Base-by-base conservation (phyloP, 2,888 invertebrate species). In the Temnothorax rugatulus region DNA sequence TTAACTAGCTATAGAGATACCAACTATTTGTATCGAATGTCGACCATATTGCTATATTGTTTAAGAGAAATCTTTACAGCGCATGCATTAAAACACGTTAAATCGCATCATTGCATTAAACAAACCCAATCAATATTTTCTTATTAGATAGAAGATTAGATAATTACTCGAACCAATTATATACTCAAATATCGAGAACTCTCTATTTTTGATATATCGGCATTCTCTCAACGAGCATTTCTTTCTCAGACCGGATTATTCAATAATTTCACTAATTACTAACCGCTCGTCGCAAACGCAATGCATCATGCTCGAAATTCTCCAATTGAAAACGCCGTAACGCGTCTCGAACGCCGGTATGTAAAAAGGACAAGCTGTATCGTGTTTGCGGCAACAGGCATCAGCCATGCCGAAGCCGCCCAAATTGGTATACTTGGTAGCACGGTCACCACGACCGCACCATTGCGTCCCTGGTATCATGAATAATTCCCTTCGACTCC, bases 211-310 rank as follows among this genome's bases (percentile, higher is more conserved):
- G 13, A 64, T 15, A 25, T 29, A 68, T 29, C 18, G 11, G 3
- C 15, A 21, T 21, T 73, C 21, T 47, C 29, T 25, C 41, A 11
- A 11, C 21, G 15, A 52, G 8, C 15, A 2, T 21, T 21, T 38
- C 25, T 25, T 25, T 57, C 8, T 7, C 21, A 25, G 25, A 38
- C 3, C 15, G 15, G 7, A 25, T 25, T 38, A 54, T 73, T 41
- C 2, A 57, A 73, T 38, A 74, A 21, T 9, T 38, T 34, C 11
- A 25, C 44, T 52, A 44, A 75, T 63, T 63, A 75, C 89, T 92
- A 96, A 98, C 98, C 98, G 97, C 95, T 98, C 97, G 95, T 99
- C 99, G 94, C 99, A 99, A 90, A 97, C 96, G 95, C 99, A 99
- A 93, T 99, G 98, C 96, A 98, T 98, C 88, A 99, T 95, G 25